Base-by-base conservation (phyloP, 1,140 invertebrate genomes). In the Scaptomyza hsui region DNA sequence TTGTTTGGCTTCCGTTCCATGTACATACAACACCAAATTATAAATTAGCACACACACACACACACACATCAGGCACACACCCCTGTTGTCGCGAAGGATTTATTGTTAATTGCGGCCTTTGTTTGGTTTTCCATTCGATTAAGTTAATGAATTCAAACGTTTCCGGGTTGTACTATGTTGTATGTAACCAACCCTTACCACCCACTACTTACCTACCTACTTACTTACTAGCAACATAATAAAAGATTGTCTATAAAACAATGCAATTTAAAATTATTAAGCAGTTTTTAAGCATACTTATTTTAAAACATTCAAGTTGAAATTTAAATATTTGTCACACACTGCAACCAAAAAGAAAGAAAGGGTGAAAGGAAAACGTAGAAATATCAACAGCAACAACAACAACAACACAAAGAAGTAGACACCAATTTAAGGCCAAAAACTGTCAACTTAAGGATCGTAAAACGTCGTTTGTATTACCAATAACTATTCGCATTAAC, bases 401-500 rank as follows among this genome's bases (percentile, higher is more conserved):
- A 10, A 60, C 9, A 55, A 51, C 6, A 49, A 57, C 15, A 12
- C 7, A 1, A 29, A 13, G 3, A 41, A 49, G 32, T 37, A 49
- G 63, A 55, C 63, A 51, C 42, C 57, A 47, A 48, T 15, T 29
- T 48, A 59, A 63, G 75, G 21, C 42, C 55, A 65, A 67, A 75
- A 82, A 78, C 74, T 88, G 81, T 88, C 81, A 88, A 78, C 74
- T 82, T 78, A 72, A 78, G 60, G 41, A 70, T 75, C 81, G 35
- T 86, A 86, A 86, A 86, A 86, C 61, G 67, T 72, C 82, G 67
- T 88, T 86, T 86, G 78, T 88, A 86, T 86, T 78, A 78, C 37
- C 67, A 75, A 82, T 88, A 78, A 88, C 69, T 72, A 62, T 62
- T 24, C 51, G 69, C 81, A 78, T 88, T 85, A 80, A 88, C 47